Percentiles rank a stretch among this genome's conserved stretches.
These are phyloP conservation scores for Microcebus griseorufus DNA, from an alignment of 2,113 vertebrate genomes.

Conservation along the genomic window DNA sequence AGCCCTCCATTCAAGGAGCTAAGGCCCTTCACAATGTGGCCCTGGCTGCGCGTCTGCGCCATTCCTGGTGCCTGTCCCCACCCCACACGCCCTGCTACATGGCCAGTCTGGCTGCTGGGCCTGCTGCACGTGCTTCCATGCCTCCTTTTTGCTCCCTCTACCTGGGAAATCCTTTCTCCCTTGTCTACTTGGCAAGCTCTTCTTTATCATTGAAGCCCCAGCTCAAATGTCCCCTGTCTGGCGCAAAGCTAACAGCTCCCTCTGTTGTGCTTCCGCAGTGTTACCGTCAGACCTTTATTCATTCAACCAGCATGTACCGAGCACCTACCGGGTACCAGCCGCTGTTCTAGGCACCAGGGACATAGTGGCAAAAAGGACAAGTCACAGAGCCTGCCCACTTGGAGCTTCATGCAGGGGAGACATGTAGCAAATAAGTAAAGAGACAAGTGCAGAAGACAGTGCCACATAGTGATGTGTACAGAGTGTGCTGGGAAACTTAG, in stretches of 20 bases:
- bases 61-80: background rate
- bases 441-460: background rate
- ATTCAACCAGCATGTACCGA: background rate
- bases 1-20: background rate
- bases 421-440: background rate
- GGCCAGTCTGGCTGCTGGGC: background rate
- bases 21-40: constrained; percentile 11
- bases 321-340: background rate
- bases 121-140: background rate
- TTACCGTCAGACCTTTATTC: background rate
- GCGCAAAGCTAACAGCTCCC: background rate
- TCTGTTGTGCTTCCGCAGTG: background rate
- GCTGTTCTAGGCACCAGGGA: background rate
- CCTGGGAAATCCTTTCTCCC: constrained; percentile 14
- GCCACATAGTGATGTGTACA: background rate
- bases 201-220: background rate
- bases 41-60: background rate
- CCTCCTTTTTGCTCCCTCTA: constrained; percentile 1
- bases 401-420: background rate
- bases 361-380: background rate
- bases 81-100: background rate
- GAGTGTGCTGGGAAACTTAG: background rate
- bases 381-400: background rate
- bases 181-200: background rate
- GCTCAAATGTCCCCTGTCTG: background rate